Conservation (phyloP, 2,888 invertebrate species). For the Erynnis tages region DNA sequence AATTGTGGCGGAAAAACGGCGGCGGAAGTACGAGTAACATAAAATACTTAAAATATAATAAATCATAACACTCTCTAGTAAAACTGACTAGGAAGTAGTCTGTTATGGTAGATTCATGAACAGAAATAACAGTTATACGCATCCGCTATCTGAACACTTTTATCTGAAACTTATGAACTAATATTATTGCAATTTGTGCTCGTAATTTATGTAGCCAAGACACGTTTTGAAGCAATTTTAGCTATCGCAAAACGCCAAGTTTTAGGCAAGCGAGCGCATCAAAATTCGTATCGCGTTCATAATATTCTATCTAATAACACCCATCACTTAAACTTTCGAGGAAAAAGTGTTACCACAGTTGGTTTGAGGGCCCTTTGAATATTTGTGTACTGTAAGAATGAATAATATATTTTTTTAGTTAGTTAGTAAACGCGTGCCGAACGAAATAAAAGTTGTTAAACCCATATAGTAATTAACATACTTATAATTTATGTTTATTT, state of each 20-base stretch:
- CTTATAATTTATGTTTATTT: no score
- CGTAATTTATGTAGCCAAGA: constrained; percentile 25
- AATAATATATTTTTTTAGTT: neutral
- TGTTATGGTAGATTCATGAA: no score
- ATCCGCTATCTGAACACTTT: constrained; percentile 6
- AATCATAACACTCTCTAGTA: no score
- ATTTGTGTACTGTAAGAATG: neutral
- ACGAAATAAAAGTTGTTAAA: no score
- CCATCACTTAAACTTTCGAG: constrained; percentile 20
- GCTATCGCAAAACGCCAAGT: constrained; percentile 17
- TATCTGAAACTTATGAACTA: constrained; percentile 14
- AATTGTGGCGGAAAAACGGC: no score
- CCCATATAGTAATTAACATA: no score
- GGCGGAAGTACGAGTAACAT: no score
- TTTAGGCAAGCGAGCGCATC: constrained; percentile 22
- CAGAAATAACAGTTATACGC: neutral
- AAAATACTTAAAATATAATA: no score
- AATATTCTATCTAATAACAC: constrained; percentile 24
- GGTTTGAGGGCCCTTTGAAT: neutral
- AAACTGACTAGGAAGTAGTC: no score
- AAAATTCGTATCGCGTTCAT: constrained; percentile 20
- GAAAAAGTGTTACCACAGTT: constrained; percentile 5
- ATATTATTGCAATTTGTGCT: constrained; percentile 22
- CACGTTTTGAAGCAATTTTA: constrained; percentile 24
- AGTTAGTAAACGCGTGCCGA: no score